These are phyloP conservation scores for Gyps fulvus DNA, from an alignment of 2,113 vertebrate species.

Conservation along the genomic window DNA sequence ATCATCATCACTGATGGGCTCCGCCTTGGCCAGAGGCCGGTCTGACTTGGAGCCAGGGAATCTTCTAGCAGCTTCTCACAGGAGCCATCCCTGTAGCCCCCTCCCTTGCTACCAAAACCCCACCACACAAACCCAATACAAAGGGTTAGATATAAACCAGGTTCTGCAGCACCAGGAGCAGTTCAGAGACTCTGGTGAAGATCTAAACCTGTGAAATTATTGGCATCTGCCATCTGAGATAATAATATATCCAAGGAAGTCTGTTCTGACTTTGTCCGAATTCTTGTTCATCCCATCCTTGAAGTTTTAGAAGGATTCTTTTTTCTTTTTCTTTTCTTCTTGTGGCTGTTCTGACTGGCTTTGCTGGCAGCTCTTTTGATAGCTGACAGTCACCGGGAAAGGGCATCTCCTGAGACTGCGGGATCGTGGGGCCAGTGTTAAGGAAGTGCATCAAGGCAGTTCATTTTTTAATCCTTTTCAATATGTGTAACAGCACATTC, in stretches of 20 bases:
- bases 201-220: background rate
- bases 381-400: background rate
- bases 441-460: background rate
- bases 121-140: too few species aligned
- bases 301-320: background rate
- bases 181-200: background rate
- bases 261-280: background rate
- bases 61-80: too few species aligned
- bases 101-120: too few species aligned
- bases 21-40: too few species aligned
- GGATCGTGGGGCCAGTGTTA: background rate
- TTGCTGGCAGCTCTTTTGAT: background rate
- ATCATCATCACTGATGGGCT: too few species aligned
- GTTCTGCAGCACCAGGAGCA: background rate
- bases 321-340: background rate
- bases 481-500: background rate
- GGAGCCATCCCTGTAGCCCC: too few species aligned
- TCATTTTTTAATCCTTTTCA: background rate
- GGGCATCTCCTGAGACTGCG: background rate
- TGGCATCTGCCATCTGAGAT: background rate
- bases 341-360: background rate
- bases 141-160: background rate
- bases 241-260: background rate
- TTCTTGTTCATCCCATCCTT: background rate
- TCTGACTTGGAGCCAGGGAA: too few species aligned